Evolutionary conservation across 2,888 invertebrate genomes (phyloP).

Genomic region (Drosophila nr. perissopoda): DNA sequence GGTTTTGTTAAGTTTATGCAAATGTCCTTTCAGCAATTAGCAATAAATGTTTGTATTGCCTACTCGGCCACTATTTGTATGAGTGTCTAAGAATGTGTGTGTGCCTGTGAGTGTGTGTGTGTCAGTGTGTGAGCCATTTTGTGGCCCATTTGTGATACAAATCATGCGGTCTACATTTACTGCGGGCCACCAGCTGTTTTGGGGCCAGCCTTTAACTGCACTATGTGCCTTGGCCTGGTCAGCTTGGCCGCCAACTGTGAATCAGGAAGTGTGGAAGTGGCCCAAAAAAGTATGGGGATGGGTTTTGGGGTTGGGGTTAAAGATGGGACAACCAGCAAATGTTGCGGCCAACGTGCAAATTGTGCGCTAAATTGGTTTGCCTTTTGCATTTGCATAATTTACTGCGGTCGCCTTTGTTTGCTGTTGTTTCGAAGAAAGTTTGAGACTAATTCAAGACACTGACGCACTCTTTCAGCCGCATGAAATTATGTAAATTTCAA

Average conservation of each 20-base stretch:
- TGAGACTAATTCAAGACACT: conserved; percentile 18
- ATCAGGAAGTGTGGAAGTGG: conserved; percentile 8
- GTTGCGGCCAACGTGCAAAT: conserved; percentile 71
- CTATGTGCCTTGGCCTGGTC: conserved; percentile 19
- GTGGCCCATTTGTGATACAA: conserved; percentile 76
- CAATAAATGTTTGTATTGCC: conserved; percentile 73
- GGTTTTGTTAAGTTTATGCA: conserved; percentile 77
- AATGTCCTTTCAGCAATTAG: conserved; percentile 77
- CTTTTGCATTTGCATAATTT: conserved; percentile 60
- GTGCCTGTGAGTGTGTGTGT: conserved; percentile 13
- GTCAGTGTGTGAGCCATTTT: conserved; percentile 60
- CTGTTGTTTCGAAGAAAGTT: conserved; percentile 10
- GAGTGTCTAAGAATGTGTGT: conserved; percentile 21
- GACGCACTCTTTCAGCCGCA: conserved; percentile 17
- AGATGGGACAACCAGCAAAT: conserved; percentile 29
- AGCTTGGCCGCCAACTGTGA: conserved; percentile 48
- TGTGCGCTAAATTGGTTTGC: conserved; percentile 63
- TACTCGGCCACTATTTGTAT: conserved; percentile 10
- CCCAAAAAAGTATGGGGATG: neutral
- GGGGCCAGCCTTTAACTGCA: conserved; percentile 34
- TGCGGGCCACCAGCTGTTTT: conserved; percentile 71
- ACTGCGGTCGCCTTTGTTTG: conserved; percentile 48
- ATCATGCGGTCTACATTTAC: conserved; percentile 74
- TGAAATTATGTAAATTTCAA: conserved; percentile 47
- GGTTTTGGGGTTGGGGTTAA: neutral